A percentile compares a stretch with the other conserved stretches of the same genome.
Conservation (phyloP, 2,888 invertebrate species). For the Aspidapion aeneum region DNA sequence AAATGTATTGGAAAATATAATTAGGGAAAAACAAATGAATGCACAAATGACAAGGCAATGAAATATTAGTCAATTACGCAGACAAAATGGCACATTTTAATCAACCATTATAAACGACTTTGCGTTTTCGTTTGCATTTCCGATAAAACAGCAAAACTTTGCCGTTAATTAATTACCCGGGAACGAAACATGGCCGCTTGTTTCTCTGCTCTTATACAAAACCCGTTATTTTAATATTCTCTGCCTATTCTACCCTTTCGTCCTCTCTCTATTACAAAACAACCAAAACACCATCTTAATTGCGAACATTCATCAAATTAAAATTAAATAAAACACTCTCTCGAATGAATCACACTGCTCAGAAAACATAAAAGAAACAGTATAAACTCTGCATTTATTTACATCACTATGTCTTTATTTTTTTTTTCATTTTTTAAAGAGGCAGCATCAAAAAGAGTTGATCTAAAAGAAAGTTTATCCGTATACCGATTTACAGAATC, state of each 20-base stretch:
- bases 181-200: constrained; percentile 12
- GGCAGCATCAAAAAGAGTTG: too few relatives aligned
- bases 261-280: constrained; percentile 8
- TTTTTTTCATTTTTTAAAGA: too few relatives aligned
- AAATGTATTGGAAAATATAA: not conserved
- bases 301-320: constrained; percentile 13
- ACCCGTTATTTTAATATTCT: not conserved
- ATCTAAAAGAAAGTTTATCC: too few relatives aligned
- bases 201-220: not conserved
- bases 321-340: constrained; percentile 9
- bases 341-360: too few relatives aligned
- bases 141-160: constrained; percentile 6
- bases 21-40: not conserved
- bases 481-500: too few relatives aligned
- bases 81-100: not conserved
- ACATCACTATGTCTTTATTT: too few relatives aligned
- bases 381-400: too few relatives aligned
- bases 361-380: too few relatives aligned
- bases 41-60: not conserved
- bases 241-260: not conserved
- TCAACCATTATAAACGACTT: not conserved
- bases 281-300: constrained; percentile 11
- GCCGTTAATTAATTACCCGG: constrained; percentile 13
- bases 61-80: not conserved
- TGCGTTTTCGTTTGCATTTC: not conserved